Evolutionary conservation across 2,888 invertebrate species (phyloP).

Genomic region (Coelopa pilipes): DNA sequence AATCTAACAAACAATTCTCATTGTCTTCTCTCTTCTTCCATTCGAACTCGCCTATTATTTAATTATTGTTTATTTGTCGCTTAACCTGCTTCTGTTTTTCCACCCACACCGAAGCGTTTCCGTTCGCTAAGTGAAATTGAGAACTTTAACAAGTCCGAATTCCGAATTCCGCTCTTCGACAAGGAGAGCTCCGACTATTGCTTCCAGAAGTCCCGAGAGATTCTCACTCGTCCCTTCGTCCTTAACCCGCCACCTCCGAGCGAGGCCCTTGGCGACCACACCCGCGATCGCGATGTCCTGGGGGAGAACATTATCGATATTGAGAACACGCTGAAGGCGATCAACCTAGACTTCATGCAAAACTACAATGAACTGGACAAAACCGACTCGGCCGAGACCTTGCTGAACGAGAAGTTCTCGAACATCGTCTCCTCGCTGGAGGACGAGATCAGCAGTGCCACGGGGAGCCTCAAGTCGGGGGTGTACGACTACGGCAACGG

Average conservation of each 20-base stretch:
- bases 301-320: constrained; percentile 67
- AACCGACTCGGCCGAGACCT: constrained; percentile 67
- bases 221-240: constrained; percentile 71
- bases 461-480: constrained; percentile 62
- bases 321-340: constrained; percentile 66
- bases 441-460: constrained; percentile 63
- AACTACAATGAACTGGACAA: constrained; percentile 67
- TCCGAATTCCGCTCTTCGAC: constrained; percentile 76
- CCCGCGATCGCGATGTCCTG: constrained; percentile 57
- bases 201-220: constrained; percentile 77
- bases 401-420: constrained; percentile 63
- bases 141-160: constrained; percentile 64
- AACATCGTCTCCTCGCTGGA: constrained; percentile 60
- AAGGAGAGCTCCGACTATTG: constrained; percentile 80
- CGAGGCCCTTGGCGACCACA: not conserved
- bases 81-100: constrained; percentile 20
- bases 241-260: constrained; percentile 51
- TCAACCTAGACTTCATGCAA: constrained; percentile 67
- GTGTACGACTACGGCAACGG: constrained; percentile 62
- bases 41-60: constrained; percentile 35
- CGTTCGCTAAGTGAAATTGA: constrained; percentile 70
- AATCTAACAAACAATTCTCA: constrained; percentile 29
- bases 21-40: constrained; percentile 27
- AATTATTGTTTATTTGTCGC: constrained; percentile 33
- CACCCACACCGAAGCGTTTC: constrained; percentile 63